Percentiles rank a stretch among this genome's conserved stretches.
phyloP scores from a whole-genome alignment of 1,140 invertebrate genomes.

The Cydia splendana region DNA sequence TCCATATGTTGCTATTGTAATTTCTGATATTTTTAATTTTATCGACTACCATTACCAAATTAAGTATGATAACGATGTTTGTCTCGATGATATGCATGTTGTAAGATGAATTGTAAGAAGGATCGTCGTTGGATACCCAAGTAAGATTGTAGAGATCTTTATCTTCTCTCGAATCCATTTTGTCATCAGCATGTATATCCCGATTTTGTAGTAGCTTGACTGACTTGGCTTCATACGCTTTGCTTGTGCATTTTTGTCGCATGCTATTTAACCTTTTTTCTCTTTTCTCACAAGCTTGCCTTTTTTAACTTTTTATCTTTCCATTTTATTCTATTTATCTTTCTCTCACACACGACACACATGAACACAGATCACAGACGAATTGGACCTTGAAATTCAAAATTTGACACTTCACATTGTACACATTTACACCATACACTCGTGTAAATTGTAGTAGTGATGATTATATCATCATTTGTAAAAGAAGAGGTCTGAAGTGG shows the following conservation, averaged over 20 bases:
- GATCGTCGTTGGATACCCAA: constrained; percentile 77
- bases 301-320: constrained; percentile 50
- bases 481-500: constrained; percentile 69
- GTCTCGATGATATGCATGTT: constrained; percentile 59
- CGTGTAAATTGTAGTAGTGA: constrained; percentile 35
- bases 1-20: constrained; percentile 72
- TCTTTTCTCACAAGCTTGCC: constrained; percentile 61
- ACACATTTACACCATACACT: constrained; percentile 59
- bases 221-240: constrained; percentile 63
- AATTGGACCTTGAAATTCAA: constrained; percentile 69
- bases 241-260: constrained; percentile 69
- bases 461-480: constrained; percentile 32
- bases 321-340: constrained; percentile 70
- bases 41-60: constrained; percentile 39
- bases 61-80: constrained; percentile 42
- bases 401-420: constrained; percentile 73
- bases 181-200: constrained; percentile 58
- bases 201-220: constrained; percentile 48
- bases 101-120: constrained; percentile 63
- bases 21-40: constrained; percentile 54
- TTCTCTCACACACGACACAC: constrained; percentile 57
- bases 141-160: constrained; percentile 69
- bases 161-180: constrained; percentile 57
- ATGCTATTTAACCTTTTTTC: constrained; percentile 59
- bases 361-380: constrained; percentile 55